phyloP scores from a whole-genome alignment of 2,113 vertebrate genomes.

The Bombycilla garrulus region DNA sequence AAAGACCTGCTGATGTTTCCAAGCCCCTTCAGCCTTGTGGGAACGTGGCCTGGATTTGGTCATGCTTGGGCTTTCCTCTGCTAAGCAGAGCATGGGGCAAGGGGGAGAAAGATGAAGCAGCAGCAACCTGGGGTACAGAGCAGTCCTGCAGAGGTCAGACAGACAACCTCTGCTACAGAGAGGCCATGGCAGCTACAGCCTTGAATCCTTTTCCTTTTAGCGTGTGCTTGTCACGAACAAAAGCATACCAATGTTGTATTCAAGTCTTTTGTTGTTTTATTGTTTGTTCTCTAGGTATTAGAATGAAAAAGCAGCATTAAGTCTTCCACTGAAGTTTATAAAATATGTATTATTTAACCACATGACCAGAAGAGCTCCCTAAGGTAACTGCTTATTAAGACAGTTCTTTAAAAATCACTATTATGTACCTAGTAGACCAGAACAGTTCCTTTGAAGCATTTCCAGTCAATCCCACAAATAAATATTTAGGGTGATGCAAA shows the following conservation, averaged over 20 bases:
- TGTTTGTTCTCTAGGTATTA: neutral
- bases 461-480: constrained; percentile 42
- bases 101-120: neutral
- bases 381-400: constrained; percentile 16
- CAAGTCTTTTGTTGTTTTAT: neutral
- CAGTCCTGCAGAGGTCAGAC: neutral
- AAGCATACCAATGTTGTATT: neutral
- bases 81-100: neutral
- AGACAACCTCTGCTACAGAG: neutral
- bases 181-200: neutral
- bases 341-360: constrained; percentile 47
- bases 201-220: neutral
- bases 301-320: neutral
- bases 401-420: constrained; percentile 54
- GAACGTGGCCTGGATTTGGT: neutral
- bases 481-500: constrained; percentile 39
- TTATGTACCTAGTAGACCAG: constrained; percentile 47
- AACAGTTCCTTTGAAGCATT: constrained; percentile 47
- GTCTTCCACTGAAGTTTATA: constrained; percentile 24
- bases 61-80: neutral
- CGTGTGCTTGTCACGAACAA: neutral
- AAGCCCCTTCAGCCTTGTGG: neutral
- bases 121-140: neutral
- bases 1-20: neutral
- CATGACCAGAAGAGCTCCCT: constrained; percentile 23